Percentiles rank a stretch among this genome's conserved stretches.
Evolutionary conservation across 2,113 vertebrate genomes (phyloP).

Genomic region (Scopus umbretta): DNA sequence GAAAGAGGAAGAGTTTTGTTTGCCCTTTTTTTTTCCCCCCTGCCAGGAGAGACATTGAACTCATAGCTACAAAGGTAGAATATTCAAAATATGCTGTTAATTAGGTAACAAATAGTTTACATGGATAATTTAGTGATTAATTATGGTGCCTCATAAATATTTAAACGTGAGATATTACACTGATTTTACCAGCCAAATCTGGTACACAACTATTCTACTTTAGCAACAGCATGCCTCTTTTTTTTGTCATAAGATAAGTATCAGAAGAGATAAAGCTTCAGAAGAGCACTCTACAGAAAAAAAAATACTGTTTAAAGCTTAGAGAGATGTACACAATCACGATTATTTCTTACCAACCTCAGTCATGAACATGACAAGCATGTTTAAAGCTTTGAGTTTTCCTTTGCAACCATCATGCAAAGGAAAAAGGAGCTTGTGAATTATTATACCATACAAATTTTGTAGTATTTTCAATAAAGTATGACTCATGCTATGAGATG

Average conservation of each 20-base stretch:
- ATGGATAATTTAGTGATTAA: background rate
- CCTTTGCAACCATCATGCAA: background rate
- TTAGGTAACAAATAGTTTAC: background rate
- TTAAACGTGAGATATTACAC: background rate
- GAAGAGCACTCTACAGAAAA: background rate
- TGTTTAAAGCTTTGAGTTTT: background rate
- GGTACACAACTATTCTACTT: background rate
- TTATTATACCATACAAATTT: background rate
- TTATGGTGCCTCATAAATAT: background rate
- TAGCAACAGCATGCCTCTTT: background rate
- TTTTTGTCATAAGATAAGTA: background rate
- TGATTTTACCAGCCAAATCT: background rate
- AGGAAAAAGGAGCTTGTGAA: background rate
- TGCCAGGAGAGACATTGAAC: background rate
- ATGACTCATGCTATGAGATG: background rate
- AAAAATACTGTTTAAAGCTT: background rate
- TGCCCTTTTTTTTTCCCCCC: background rate
- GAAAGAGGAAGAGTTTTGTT: background rate
- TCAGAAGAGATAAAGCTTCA: background rate
- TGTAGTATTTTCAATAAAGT: background rate
- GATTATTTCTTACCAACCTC: background rate
- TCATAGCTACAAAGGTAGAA: background rate
- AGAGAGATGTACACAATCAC: background rate
- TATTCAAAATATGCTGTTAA: background rate
- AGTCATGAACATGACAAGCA: background rate